Conservation (phyloP, 2,888 invertebrate species). For the Thyatira batis region DNA sequence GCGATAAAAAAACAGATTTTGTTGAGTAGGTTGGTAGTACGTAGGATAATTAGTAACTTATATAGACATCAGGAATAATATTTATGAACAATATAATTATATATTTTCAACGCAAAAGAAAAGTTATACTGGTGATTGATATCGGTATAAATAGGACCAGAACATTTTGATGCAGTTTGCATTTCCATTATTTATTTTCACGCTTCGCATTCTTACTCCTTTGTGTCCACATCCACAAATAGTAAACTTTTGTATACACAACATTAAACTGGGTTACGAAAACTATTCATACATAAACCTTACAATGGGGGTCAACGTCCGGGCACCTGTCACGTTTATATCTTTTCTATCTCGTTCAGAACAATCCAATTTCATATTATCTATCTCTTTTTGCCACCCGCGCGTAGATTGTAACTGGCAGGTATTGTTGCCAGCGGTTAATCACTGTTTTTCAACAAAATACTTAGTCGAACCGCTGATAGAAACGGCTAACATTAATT, state of each 20-base stretch:
- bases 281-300: constrained; percentile 13
- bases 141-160: no score
- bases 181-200: background rate
- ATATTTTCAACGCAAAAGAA: no score
- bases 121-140: no score
- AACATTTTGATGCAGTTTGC: no score
- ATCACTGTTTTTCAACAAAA: constrained; percentile 43
- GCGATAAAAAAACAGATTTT: no score
- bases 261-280: background rate
- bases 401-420: constrained; percentile 35
- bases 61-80: no score
- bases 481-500: background rate
- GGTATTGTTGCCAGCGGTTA: constrained; percentile 40
- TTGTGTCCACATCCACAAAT: background rate
- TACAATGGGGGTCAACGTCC: constrained; percentile 40
- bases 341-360: constrained; percentile 25
- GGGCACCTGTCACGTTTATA: constrained; percentile 46
- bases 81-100: no score
- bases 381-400: constrained; percentile 30
- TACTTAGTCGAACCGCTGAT: constrained; percentile 27
- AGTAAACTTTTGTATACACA: background rate
- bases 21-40: background rate
- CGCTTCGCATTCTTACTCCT: background rate
- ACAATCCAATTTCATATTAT: constrained; percentile 14
- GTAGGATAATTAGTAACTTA: background rate